A percentile compares a stretch with the other conserved stretches of the same genome.
Conservation (phyloP, 2,888 invertebrate species). For the Chaitophorus viminalis region DNA sequence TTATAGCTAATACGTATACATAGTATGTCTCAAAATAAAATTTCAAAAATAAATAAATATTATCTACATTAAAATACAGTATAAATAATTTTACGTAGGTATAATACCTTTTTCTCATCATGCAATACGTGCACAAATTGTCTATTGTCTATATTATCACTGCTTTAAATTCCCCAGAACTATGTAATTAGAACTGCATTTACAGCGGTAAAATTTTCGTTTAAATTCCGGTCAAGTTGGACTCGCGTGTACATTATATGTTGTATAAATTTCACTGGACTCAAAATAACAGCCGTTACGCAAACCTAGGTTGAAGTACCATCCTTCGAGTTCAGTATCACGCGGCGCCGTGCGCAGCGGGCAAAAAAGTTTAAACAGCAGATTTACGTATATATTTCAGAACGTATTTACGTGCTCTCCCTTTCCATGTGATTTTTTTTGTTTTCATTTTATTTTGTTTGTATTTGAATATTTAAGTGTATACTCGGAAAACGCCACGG, state of each 20-base stretch:
- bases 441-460: constrained; percentile 42
- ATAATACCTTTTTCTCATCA: too few relatives aligned
- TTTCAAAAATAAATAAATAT: too few relatives aligned
- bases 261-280: neutral
- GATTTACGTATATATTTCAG: constrained; percentile 12
- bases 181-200: too few relatives aligned
- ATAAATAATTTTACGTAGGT: too few relatives aligned
- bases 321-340: constrained; percentile 4
- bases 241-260: too few relatives aligned
- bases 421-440: neutral
- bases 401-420: constrained; percentile 17
- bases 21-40: too few relatives aligned
- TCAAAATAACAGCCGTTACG: constrained; percentile 17
- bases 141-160: too few relatives aligned
- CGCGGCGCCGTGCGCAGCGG: constrained; percentile 53
- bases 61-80: too few relatives aligned
- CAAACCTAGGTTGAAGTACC: constrained; percentile 21
- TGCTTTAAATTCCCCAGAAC: too few relatives aligned
- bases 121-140: too few relatives aligned
- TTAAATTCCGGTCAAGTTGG: neutral
- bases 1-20: too few relatives aligned
- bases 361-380: constrained; percentile 32
- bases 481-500: constrained; percentile 41
- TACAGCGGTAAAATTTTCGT: too few relatives aligned
- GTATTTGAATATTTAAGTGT: constrained; percentile 37